These are phyloP conservation scores for Leptinotarsa juncta DNA, from an alignment of 2,888 invertebrate species.

Conservation along the genomic window DNA sequence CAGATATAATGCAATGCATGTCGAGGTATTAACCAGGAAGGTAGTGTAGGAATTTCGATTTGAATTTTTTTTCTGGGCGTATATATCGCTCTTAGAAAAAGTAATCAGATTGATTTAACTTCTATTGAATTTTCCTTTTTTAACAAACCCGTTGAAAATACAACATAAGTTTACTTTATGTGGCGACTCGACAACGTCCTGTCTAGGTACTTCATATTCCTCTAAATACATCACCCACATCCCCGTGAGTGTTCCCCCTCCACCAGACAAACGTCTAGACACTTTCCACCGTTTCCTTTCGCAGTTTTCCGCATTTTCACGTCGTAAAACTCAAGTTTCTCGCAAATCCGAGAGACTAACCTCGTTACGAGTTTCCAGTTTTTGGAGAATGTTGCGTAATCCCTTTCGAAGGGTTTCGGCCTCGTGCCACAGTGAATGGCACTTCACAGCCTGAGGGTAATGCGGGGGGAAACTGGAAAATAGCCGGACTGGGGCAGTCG, in stretches of 20 bases:
- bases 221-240: constrained; percentile 1
- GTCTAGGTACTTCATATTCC: neutral
- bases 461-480: neutral
- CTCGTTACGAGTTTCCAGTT: constrained; percentile 25
- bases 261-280: constrained; percentile 30
- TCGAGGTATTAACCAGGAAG: too few species aligned
- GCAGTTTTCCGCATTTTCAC: constrained; percentile 21
- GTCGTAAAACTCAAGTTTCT: constrained; percentile 3
- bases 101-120: neutral
- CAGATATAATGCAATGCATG: too few species aligned
- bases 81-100: too few species aligned
- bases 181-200: neutral
- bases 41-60: too few species aligned
- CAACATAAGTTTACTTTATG: neutral
- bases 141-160: neutral
- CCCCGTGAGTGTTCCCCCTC: neutral
- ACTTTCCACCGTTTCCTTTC: constrained; percentile 19
- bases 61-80: too few species aligned
- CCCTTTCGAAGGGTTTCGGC: constrained; percentile 4
- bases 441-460: neutral
- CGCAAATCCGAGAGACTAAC: constrained; percentile 28
- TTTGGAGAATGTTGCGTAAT: neutral
- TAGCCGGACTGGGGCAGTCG: neutral
- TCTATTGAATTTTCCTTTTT: neutral
- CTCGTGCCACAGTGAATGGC: neutral